phyloP scores from a whole-genome alignment of 2,888 invertebrate genomes.

The Lasioglossum leucozonium region DNA sequence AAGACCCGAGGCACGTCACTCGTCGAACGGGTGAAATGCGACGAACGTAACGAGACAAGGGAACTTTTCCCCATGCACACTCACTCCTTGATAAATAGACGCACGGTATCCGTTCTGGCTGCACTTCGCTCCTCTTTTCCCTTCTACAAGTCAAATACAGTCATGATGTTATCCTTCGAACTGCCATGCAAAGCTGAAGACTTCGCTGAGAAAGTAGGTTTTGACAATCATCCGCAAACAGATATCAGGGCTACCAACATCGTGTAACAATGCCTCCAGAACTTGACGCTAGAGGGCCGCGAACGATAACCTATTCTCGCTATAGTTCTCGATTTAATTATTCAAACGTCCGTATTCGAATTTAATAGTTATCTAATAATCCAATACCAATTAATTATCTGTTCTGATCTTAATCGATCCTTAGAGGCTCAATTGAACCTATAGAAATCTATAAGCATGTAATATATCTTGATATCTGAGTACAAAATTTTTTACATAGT shows the following conservation, averaged over 20 bases:
- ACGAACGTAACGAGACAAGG: conserved; percentile 58
- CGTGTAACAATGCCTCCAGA: not conserved
- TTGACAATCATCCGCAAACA: conserved; percentile 83
- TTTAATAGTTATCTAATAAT: not conserved
- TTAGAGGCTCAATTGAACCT: not conserved
- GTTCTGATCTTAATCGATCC: not conserved
- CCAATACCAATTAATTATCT: not conserved
- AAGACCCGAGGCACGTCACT: conserved; percentile 67
- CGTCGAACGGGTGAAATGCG: conserved; percentile 62
- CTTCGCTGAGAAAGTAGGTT: conserved; percentile 77
- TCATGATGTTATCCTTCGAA: conserved; percentile 62
- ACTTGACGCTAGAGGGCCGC: not conserved
- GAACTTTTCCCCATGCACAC: conserved; percentile 57
- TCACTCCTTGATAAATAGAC: conserved; percentile 56
- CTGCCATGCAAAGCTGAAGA: conserved; percentile 61
- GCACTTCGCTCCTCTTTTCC: conserved; percentile 47
- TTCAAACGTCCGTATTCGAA: not conserved
- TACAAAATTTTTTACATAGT: not conserved
- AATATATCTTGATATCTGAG: not conserved
- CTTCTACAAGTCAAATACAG: conserved; percentile 52
- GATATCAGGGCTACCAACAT: conserved; percentile 75
- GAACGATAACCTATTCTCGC: conserved; percentile 12
- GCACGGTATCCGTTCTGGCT: conserved; percentile 48
- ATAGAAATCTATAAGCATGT: not conserved
- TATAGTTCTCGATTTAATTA: not conserved